A percentile compares a stretch with the other conserved stretches of the same genome.
Conservation (phyloP, 2,113 vertebrate species). For the Mirza zaza region DNA sequence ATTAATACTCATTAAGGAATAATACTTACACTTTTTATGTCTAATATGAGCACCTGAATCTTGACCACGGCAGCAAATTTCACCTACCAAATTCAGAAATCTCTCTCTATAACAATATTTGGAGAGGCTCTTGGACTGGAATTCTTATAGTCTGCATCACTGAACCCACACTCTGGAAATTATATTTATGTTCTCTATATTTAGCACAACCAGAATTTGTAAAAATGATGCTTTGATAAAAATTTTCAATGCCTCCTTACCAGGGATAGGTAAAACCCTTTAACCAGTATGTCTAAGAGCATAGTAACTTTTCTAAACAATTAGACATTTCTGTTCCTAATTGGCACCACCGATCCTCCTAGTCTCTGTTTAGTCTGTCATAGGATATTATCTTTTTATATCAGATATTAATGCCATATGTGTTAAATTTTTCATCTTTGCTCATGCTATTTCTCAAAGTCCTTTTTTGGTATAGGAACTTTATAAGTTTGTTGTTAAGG, state of each 20-base stretch:
- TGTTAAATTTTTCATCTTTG: background rate
- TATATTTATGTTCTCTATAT: background rate
- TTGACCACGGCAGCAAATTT: background rate
- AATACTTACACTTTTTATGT: background rate
- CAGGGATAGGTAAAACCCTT: background rate
- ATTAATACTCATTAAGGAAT: background rate
- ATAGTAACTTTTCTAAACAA: conserved; percentile 15
- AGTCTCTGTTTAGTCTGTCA: background rate
- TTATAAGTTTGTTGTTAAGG: background rate
- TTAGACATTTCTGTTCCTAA: background rate
- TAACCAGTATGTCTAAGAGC: background rate
- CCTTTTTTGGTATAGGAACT: background rate
- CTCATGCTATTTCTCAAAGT: background rate
- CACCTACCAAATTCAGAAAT: background rate
- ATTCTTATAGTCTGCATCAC: background rate
- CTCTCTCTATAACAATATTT: background rate
- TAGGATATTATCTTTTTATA: background rate
- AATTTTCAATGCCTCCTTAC: background rate
- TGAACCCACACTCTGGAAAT: background rate
- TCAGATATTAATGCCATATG: background rate
- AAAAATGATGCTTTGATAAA: background rate
- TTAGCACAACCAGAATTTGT: background rate
- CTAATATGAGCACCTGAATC: background rate
- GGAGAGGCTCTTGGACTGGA: background rate
- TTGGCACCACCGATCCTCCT: background rate